A percentile compares a stretch with the other conserved stretches of the same genome.
phyloP scores from a whole-genome alignment of 2,888 invertebrate genomes.

The Drosophila diplacantha region DNA sequence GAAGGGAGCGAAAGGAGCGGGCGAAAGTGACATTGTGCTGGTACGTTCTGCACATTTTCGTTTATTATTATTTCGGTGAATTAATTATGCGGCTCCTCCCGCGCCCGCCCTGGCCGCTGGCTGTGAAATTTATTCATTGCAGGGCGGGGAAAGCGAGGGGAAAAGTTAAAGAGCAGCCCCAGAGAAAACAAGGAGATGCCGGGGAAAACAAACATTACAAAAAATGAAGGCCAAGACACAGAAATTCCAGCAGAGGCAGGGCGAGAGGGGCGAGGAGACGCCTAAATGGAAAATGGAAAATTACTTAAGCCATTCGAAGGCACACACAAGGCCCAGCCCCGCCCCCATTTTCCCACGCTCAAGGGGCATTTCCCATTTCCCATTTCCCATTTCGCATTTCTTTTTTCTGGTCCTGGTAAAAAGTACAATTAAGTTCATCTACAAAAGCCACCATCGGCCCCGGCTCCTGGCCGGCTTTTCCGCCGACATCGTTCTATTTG shows the following conservation, averaged over 20 bases:
- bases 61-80: conserved; percentile 64
- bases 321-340: conserved; percentile 12
- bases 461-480: not conserved
- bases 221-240: conserved; percentile 7
- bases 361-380: conserved; percentile 7
- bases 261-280: conserved; percentile 1
- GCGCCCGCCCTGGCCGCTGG: conserved; percentile 4
- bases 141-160: conserved; percentile 16
- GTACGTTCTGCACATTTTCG: conserved; percentile 45
- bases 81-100: conserved; percentile 48
- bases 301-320: conserved; percentile 56
- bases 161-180: conserved; percentile 15
- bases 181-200: conserved; percentile 6
- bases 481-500: conserved; percentile 33
- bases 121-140: conserved; percentile 63
- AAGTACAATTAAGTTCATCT: conserved; percentile 38
- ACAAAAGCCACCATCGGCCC: conserved; percentile 9
- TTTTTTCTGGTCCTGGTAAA: conserved; percentile 22
- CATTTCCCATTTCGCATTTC: no score
- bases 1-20: conserved; percentile 37
- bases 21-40: conserved; percentile 25
- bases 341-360: conserved; percentile 13
- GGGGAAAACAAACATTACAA: conserved; percentile 16
- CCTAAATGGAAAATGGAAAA: conserved; percentile 55
- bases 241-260: not conserved